A percentile compares a stretch with the other conserved stretches of the same genome.
These are phyloP conservation scores for Plutomurus gul DNA, from an alignment of 1,140 invertebrate genomes.

Conservation along the genomic window DNA sequence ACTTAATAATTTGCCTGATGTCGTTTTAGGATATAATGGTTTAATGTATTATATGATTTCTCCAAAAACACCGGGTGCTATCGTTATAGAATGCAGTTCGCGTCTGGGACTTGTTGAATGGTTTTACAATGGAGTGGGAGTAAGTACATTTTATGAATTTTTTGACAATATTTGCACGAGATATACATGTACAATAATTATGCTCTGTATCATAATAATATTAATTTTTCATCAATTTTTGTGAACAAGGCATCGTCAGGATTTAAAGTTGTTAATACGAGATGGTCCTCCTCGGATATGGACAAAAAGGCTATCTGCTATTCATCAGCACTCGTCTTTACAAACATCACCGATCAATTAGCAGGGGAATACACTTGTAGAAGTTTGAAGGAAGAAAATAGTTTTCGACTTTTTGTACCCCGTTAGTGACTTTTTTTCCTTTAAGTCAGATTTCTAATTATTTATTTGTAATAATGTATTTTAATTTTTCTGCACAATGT, in stretches of 20 bases:
- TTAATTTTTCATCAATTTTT: neutral
- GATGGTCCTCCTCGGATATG: conserved; percentile 18
- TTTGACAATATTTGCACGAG: no score
- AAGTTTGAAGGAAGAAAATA: neutral
- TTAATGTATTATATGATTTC: conserved; percentile 31
- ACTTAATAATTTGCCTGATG: neutral
- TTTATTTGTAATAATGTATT: no score
- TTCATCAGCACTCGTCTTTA: conserved; percentile 13
- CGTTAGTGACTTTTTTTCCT: neutral
- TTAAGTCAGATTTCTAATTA: neutral
- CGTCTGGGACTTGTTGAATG: neutral
- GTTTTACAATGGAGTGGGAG: conserved; percentile 31
- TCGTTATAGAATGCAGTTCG: conserved; percentile 38
- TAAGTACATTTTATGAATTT: neutral
- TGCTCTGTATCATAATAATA: neutral
- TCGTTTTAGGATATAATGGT: neutral
- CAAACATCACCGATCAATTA: conserved; percentile 35
- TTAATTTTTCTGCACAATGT: no score
- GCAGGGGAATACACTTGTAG: conserved; percentile 35
- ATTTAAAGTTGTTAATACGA: conserved; percentile 35
- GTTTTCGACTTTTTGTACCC: conserved; percentile 36
- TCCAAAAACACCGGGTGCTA: conserved; percentile 6
- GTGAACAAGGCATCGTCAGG: conserved; percentile 11
- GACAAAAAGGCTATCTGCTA: neutral
- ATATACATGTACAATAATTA: neutral